Conservation (phyloP, 2,888 invertebrate genomes). For the Lasius fuliginosus region DNA sequence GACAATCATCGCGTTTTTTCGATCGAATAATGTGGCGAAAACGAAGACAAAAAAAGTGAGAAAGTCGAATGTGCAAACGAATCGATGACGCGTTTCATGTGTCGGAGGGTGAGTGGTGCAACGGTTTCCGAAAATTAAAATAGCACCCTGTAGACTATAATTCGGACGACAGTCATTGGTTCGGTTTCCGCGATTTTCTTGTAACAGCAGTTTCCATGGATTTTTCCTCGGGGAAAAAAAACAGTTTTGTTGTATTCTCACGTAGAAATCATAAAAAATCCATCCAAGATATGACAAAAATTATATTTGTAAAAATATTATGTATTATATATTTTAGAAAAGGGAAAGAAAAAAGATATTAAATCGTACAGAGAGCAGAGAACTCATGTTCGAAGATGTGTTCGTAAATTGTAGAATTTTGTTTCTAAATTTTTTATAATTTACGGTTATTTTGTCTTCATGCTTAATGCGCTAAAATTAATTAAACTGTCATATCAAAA, state of each 20-base stretch:
- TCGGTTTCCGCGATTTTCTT: background rate
- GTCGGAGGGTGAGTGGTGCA: conserved; percentile 44
- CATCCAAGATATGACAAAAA: background rate
- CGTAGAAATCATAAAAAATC: background rate
- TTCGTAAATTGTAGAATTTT: background rate
- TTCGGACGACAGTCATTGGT: conserved; percentile 48
- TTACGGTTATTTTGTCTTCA: background rate
- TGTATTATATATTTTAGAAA: background rate
- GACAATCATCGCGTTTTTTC: conserved; percentile 31
- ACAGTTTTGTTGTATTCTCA: background rate
- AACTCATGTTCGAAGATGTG: background rate
- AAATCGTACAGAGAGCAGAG: background rate
- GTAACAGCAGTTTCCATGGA: conserved; percentile 50
- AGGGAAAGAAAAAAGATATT: background rate
- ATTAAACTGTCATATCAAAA: conserved; percentile 30
- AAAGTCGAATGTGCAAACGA: conserved; percentile 37
- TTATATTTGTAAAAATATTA: background rate
- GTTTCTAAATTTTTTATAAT: background rate
- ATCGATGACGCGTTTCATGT: conserved; percentile 52
- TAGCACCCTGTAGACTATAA: conserved; percentile 55
- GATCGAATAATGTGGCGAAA: conserved; percentile 48
- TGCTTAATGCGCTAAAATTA: background rate
- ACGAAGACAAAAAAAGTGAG: conserved; percentile 27
- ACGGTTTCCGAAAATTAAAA: conserved; percentile 69
- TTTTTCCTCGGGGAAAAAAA: background rate